Evolutionary conservation across 2,113 vertebrate species (phyloP), one percentile per base, ranked within the genome.

Genomic region (Sinocyclocheilus anshuiensis): DNA sequence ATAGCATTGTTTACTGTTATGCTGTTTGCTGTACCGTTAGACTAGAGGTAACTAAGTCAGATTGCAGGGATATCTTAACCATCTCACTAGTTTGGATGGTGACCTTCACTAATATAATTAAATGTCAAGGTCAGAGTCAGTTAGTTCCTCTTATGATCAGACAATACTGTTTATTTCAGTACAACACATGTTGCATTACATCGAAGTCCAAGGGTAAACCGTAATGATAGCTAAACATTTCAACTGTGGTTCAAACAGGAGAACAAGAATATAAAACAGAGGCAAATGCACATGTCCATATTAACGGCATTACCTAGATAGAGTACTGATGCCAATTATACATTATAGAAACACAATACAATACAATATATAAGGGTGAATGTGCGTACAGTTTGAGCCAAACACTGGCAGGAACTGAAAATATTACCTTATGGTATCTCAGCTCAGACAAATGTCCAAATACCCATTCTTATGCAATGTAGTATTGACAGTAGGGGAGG

Each of bases 71-170:
- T 76, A 82, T 81, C 78, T 26, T 33, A 72, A 84, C 77, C 50
- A 50, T 84, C 72, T n/a, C 53, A 4, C 57, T 26, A 72, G 53
- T 75, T 42, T 53, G 36, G 11, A 50, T 53, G 81, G 69, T 82
- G 86, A 85, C 83, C 82, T 87, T 82, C 39, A 82, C n/a, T 36
- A 53, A 29, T 80, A 71, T 87, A 85, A 87, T 87, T 65, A 80
- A 87, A 89, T 82, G 78, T 85, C 72, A 85, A 85, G 86, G 83
- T 75, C 61, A 45, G 50, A 74, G 86, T 75, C 63, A 48, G 76
- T 15, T n/a, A 50, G 42, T 39, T 85, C 22, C 57, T 84, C 57
- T 59, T 24, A 48, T 22, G 74, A 81, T 77, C 29, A 36, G 77
- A 79, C 53, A 79, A 39, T 39, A 20, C 77, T 8, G 55, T 63